Evolutionary conservation across 2,888 invertebrate genomes (phyloP), one percentile per base, ranked within the genome.

Genomic region (Drosophila parthenogenetica): DNA sequence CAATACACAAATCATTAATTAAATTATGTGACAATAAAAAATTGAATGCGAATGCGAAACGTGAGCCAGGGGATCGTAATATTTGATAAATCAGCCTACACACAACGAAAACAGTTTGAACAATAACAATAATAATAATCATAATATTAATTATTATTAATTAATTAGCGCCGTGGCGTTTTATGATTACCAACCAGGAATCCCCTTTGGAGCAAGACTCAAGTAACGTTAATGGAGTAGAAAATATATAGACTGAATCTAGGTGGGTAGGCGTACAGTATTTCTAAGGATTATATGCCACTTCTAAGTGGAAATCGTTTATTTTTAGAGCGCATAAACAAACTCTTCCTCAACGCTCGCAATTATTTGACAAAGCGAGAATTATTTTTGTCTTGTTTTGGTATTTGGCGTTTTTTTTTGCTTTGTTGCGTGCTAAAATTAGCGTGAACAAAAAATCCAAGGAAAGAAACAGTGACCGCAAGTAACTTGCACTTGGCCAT

Each of bases 21-120:
- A 78, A 83, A 83, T 72, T 69, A 78, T 78, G 50, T 83, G 78
- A 86, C 81, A 80, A 73, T 83, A 86, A 82, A 80, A 72, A 53
- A 75, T 46, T 13, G 69, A 49, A 29, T 46, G 55, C 13, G 69
- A 49, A 19, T 46, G 55, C 13, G 39, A 55, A 73, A 69, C 69
- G 65, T 69, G 69, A 60, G 49, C 35, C 16, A 37, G 0, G 13
- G 17, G 10, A 29, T 11, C 14, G 43, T 50, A 51, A 48, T 13
- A 49, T 43, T 55, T 69, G 64, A 75, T 75, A 68, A 75, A 76
- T 77, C 69, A 65, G 39, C 62, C 64, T 35, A 61, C 58, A 50
- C 68, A 51, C 32, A 35, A 35, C 13, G 4, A 13, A 13, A 13
- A 35, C 35, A 35, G 13, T 35, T 13, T 8, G 8, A 29, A 42